Evolutionary conservation across 2,888 invertebrate species (phyloP), one percentile per base, ranked within the genome.

Genomic region (Steinernema carpocapsae): DNA sequence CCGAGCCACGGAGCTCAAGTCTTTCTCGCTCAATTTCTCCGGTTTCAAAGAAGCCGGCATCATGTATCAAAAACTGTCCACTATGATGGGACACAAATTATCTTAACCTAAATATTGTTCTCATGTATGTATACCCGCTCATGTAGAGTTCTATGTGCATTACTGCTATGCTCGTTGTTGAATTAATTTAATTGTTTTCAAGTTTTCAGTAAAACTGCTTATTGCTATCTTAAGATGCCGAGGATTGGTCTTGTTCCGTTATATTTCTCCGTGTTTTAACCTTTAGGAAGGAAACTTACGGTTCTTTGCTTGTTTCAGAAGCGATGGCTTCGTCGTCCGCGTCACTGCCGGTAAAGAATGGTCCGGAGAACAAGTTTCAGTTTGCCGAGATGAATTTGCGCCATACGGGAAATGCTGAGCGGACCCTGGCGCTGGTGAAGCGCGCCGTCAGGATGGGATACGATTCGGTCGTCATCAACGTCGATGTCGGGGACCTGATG

Each of bases 401-500:
- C 29, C 85, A 86, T 71, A 78, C 77, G 74, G 84, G 83, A 12
- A 76, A 83, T 75, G 71, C 75, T 0, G 78, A 77, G 52, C 74
- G 71, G 72, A 83, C 82, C 4, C 70, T 82, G 19, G 74, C 79
- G 7, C 74, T 85, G 72, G 86, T 86, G 7, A 77, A 79, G 71
- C 73, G 84, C 32, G 87, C 87, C 10, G 76, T 87, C 56, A 72
- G 79, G 10, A 83, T 87, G 83, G 87, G 87, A 26, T 87, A 83
- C 76, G 87, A 87, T 72, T 70, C 83, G 0, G 82, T 87, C 6
- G 87, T 82, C 1, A 83, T 87, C 70, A 87, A 86, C 77, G 76
- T 84, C 19, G 87, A 88, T 71, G 79, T 87, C 22, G 86, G 85
- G 6, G 82, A 84, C 70, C 77, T 83, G 56, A 56, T 56, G 56